Evolutionary conservation across 2,113 vertebrate species (phyloP).

Genomic region (Myocastor coypus): DNA sequence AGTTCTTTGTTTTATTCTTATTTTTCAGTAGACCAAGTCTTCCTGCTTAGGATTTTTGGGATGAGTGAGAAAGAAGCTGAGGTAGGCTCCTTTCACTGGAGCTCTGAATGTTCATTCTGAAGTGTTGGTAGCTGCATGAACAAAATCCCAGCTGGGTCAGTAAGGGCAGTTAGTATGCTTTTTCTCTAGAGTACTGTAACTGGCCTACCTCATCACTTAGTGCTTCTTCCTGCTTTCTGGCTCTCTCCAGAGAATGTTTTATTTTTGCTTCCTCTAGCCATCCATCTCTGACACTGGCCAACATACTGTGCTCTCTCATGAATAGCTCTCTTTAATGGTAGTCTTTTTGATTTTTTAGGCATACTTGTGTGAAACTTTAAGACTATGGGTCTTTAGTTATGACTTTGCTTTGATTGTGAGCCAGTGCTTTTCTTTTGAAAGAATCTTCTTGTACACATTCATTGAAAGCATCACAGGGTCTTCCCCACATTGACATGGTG

Average conservation of each 20-base stretch:
- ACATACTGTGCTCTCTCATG: neutral
- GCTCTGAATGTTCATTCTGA: neutral
- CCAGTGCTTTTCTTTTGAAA: slow-evolving; percentile 78
- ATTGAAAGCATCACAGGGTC: slow-evolving; percentile 50
- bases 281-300: neutral
- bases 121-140: neutral
- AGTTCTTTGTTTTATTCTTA: slow-evolving; percentile 11
- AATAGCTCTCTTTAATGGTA: slow-evolving; percentile 68
- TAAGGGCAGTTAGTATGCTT: neutral
- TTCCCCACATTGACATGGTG: slow-evolving; percentile 58
- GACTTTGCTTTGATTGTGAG: slow-evolving; percentile 76
- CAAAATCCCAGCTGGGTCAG: neutral
- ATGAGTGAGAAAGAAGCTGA: neutral
- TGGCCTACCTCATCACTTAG: neutral
- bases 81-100: neutral
- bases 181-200: neutral
- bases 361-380: slow-evolving; percentile 74
- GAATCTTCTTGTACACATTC: slow-evolving; percentile 75
- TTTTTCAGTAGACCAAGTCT: neutral
- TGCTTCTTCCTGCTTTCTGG: slow-evolving; percentile 16
- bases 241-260: neutral
- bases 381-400: slow-evolving; percentile 62
- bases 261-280: slow-evolving; percentile 38
- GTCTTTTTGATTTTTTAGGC: slow-evolving; percentile 63
- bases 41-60: neutral